These are phyloP conservation scores for Lepus europaeus DNA, from an alignment of 2,113 vertebrate genomes.

Conservation along the genomic window DNA sequence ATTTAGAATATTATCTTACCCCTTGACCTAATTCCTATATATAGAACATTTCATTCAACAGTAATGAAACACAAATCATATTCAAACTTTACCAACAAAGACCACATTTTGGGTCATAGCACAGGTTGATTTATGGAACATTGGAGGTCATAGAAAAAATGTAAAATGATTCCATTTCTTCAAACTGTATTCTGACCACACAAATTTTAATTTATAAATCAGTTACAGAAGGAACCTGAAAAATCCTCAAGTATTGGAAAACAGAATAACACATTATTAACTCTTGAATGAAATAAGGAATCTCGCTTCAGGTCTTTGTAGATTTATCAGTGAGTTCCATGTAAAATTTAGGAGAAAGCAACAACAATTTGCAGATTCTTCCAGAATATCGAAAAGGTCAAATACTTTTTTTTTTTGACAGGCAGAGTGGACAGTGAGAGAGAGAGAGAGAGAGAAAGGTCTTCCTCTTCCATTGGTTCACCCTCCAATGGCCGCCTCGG, in stretches of 20 bases:
- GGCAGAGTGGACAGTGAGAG: too few relatives aligned
- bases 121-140: neutral
- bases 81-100: neutral
- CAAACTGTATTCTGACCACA: neutral
- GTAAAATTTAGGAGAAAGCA: conserved; percentile 10
- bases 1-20: neutral
- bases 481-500: too few relatives aligned
- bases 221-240: neutral
- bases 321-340: neutral
- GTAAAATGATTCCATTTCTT: neutral
- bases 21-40: neutral
- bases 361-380: neutral
- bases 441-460: too few relatives aligned
- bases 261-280: neutral
- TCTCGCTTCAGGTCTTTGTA: neutral
- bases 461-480: too few relatives aligned
- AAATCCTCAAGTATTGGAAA: neutral
- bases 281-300: neutral
- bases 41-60: neutral
- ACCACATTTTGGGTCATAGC: neutral
- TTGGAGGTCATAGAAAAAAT: neutral
- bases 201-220: neutral
- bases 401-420: too few relatives aligned
- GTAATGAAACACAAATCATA: neutral
- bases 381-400: neutral